A percentile compares a stretch with the other conserved stretches of the same genome.
Conservation (phyloP, 1,140 invertebrate species). For the Rhopalosiphum padi region DNA sequence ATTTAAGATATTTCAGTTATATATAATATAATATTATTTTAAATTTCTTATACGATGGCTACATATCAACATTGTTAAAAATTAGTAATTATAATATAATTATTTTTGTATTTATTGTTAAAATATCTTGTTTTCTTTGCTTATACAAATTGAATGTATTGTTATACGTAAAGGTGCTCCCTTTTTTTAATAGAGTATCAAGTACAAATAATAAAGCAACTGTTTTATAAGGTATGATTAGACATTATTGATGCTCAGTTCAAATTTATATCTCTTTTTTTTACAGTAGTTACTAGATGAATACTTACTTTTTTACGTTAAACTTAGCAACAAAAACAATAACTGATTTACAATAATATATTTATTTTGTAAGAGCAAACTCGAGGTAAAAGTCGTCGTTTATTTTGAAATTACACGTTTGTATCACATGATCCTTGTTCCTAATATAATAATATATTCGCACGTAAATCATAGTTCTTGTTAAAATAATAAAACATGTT, state of each 20-base stretch:
- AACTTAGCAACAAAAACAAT: neutral
- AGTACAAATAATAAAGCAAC: neutral
- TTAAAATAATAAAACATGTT: slow-evolving; percentile 54
- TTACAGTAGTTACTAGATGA: neutral
- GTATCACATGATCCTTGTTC: neutral
- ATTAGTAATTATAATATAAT: neutral
- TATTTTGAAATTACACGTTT: neutral
- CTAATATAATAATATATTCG: neutral
- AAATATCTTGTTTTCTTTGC: neutral
- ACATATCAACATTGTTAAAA: neutral
- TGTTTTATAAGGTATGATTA: neutral
- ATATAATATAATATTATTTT: neutral
- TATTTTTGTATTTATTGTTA: neutral
- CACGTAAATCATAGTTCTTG: slow-evolving; percentile 41
- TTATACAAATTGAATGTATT: neutral
- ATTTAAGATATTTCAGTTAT: neutral
- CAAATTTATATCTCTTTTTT: neutral
- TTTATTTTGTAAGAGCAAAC: neutral
- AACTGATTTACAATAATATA: neutral
- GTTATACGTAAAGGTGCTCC: no score
- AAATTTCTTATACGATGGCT: neutral
- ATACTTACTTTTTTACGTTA: neutral
- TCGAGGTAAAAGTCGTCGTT: neutral
- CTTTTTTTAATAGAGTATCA: neutral
- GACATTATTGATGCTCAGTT: neutral